Evolutionary conservation across 2,113 vertebrate species (phyloP), one percentile per base, ranked within the genome.

Genomic region (Platysternon megacephalum): DNA sequence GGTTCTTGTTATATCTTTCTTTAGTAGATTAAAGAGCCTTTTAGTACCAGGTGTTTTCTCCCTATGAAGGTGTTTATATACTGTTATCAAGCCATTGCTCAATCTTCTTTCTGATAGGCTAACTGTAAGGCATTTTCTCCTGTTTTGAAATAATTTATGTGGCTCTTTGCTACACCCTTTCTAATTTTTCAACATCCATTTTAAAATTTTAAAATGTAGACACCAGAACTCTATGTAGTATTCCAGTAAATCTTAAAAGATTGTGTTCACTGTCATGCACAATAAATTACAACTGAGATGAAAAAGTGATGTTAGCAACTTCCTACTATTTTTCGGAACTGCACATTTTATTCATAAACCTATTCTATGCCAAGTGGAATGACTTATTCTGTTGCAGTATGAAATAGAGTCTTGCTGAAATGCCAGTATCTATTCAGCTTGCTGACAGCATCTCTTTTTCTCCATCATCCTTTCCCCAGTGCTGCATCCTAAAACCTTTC

Each of bases 31-130:
- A 79, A 91, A 94, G 87, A 5, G 42, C 48, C 46, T 28, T 28
- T 68, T 9, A 6, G 9, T 26, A 55, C 17, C 12, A 1, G n/a
- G 1, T 28, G 53, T 32, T 44, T 49, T 5, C 0, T 89, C 91
- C 80, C 42, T 84, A 44, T 81, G 2, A 81, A 83, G 52, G 72
- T 93, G 82, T 94, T 95, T 94, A 88, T 92, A 46, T 17, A 11
- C 78, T 72, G 10, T 56, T 79, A 51, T 89, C 78, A 56, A 91
- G 24, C 86, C 19, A 48, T 12, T 83, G 8, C 22, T 91, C 74
- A 26, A 1, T 93, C 93, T 91, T 86, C 10, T 94, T 94, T 87
- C 84, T 44, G 26, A 16, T 56, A 8, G 85, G 85, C 88, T 84
- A 28, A 84, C 74, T 88, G 48, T 79, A 51, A 56, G 56, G 79